Percentiles rank a stretch among this genome's conserved stretches.
These are phyloP conservation scores for Chascanopsetta lugubris DNA, from an alignment of 2,113 vertebrate genomes.

Conservation along the genomic window DNA sequence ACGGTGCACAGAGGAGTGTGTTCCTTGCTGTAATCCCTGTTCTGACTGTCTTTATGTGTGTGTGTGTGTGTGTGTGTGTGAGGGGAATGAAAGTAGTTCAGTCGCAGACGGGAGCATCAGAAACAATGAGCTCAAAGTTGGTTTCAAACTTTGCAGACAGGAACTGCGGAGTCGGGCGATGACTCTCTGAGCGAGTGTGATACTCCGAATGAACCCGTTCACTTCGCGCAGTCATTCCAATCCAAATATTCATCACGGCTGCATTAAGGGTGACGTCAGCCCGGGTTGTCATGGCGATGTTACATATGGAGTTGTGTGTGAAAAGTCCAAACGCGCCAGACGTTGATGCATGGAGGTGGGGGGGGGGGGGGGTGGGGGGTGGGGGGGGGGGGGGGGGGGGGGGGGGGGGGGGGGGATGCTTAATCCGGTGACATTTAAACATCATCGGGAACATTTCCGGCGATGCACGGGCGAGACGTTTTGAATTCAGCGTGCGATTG, in stretches of 20 bases:
- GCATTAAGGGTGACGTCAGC: background rate
- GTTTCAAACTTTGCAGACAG: background rate
- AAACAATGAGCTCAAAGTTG: background rate
- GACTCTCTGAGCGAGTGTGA: background rate
- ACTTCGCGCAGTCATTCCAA: background rate
- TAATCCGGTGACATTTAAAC: background rate
- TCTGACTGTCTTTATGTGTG: no score
- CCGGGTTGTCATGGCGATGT: background rate
- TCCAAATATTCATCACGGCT: background rate
- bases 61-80: no score
- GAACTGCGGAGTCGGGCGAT: background rate
- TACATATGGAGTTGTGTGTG: background rate
- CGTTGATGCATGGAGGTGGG: no score
- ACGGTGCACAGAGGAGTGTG: no score
- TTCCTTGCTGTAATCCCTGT: no score
- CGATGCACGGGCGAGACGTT: background rate
- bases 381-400: no score
- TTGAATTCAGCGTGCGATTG: background rate
- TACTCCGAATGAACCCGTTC: background rate
- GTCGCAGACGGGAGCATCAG: background rate
- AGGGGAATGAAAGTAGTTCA: background rate
- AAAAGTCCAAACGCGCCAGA: background rate
- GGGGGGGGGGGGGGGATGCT: no score
- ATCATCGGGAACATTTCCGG: background rate
- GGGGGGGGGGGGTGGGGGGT: no score